Base-by-base conservation (phyloP, 37 sponge, comb jelly and placozoan species). In the Ianthella basta region DNA sequence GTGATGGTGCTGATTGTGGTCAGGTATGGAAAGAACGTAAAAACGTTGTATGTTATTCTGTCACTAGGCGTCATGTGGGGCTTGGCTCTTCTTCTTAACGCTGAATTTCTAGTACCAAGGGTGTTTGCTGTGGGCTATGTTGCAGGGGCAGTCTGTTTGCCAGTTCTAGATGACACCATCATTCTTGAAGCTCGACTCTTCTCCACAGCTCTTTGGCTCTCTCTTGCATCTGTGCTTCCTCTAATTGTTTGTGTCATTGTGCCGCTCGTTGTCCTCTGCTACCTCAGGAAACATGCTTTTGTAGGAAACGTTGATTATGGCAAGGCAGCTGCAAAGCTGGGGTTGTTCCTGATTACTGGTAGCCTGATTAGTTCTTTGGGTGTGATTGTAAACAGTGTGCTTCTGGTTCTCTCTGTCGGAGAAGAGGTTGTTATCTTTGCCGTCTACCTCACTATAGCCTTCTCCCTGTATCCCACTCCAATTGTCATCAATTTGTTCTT, bases 121-220 rank as follows among this genome's bases (percentile, higher is more conserved):
- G 70, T 69, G 32, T 69, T 27, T 30, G 70, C 70, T 30, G 70
- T 69, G 27, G 1, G 34, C 70, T 69, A 30, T 69, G 35, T 69
- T 18, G 70, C 35, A 69, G 70, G 35, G 2, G 34, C 70, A 34
- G 35, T 35, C 27, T 69, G 70, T 6, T 69, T 69, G 18, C 70
- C 70, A 32, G 70, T 34, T 30, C 34, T 27, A 15, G 70, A 44
- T 44, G 50, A 69, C 27, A 30, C 32, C 4, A 69, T 69, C 27
- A 32, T 35, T 16, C 0, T 30, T 2, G 70, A 16, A 69, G 32
- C 70, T n/a, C 70, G 70, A 4, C 25, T 27, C 34, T 30, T 30
- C 18, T 69, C 25, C 18, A 18, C 70, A 18, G 70, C 4, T 0
- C 12, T 69, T 18, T 30, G 33, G 70, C 29, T 69, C 32, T 27